Base-by-base conservation (phyloP, 2,797 vertebrate genomes). In the Lacerta agilis region DNA sequence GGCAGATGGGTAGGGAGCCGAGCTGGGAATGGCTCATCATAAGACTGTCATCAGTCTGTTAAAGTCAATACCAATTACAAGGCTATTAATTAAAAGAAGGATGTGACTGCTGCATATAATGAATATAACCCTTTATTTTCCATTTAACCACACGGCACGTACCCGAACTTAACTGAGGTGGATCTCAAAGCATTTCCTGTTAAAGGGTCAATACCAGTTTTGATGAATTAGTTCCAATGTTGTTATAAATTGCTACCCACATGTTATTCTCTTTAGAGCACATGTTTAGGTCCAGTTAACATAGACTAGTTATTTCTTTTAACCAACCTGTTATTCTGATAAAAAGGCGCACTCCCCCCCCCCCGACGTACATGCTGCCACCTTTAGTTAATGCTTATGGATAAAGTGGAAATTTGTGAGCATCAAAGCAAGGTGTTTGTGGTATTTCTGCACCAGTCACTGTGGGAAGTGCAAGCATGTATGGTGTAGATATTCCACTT, bases 31-130 rank as follows among this genome's bases (percentile, higher is more conserved):
- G 89, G 88, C 84, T 95, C 85, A 85, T 96, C 95, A 96, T 95
- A 95, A 92, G 96, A 96, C 95, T 94, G 92, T 95, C 93, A 95
- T 95, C 94, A 86, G 93, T 94, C 93, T 92, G 88, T 95, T 94
- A 89, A 94, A 95, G 93, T 97, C 97, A 0, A 95, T 97, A 93
- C 93, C 96, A 97, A 96, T 97, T 97, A 97, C 93, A 91, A 88
- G 82, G 89, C 92, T 96, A 95, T 93, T 97, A 97, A 97, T 97
- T 97, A 96, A 92, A 97, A 96, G 96, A 95, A 90, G 49, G 91
- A 92, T 90, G 95, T 94, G 95, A 94, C 91, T 89, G 85, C 43
- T 92, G 88, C 83, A 85, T 87, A 89, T 90, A 95, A 84, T 90
- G 94, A 95, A 91, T 49, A 73, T 93, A 94, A 95, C 94, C 58